Evolutionary conservation across 2,797 vertebrate species (phyloP).

Genomic region (Peromyscus melanophrys): DNA sequence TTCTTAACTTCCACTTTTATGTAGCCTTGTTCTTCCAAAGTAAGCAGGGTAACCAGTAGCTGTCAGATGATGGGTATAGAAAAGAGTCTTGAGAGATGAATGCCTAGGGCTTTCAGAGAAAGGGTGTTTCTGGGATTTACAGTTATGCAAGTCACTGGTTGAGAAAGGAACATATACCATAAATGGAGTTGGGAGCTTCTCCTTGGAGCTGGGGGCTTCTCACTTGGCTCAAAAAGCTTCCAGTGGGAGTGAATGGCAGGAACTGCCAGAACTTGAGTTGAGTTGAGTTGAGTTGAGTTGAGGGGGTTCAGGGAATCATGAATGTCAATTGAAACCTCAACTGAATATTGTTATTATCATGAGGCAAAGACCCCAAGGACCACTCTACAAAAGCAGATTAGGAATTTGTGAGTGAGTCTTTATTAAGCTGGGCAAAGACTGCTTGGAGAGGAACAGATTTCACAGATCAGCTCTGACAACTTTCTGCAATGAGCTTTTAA

Average conservation of each 20-base stretch:
- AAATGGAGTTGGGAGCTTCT: background rate
- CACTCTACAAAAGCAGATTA: background rate
- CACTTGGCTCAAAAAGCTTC: background rate
- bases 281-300: background rate
- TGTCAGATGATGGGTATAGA: background rate
- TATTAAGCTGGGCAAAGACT: background rate
- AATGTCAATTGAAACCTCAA: background rate
- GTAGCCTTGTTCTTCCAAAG: background rate
- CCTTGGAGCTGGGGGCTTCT: background rate
- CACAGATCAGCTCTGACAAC: background rate
- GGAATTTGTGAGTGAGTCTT: background rate
- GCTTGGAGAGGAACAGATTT: background rate
- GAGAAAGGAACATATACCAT: background rate
- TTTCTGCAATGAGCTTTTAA: background rate
- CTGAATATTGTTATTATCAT: background rate
- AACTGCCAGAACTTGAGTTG: background rate
- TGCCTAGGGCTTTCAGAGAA: background rate
- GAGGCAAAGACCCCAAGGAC: background rate
- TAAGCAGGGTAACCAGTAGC: background rate
- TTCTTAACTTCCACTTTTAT: background rate
- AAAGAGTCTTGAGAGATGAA: background rate
- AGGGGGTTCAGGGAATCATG: background rate
- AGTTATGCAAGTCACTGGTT: background rate
- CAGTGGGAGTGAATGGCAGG: background rate
- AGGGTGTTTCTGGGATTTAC: background rate